Evolutionary conservation across 2,113 vertebrate genomes (phyloP).

Genomic region (Marmota monax): DNA sequence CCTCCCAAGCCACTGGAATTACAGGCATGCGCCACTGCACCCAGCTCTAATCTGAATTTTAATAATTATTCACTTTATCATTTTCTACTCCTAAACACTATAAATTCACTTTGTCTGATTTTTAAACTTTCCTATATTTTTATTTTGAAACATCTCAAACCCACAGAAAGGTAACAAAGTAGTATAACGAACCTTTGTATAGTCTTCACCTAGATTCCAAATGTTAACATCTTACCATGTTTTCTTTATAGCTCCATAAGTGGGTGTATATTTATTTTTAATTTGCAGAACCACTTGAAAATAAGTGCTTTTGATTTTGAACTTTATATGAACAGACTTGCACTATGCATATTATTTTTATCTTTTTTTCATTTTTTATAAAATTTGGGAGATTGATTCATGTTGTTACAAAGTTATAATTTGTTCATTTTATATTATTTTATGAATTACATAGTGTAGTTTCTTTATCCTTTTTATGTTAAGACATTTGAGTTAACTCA

Average conservation of each 20-base stretch:
- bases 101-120: neutral
- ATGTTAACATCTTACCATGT: neutral
- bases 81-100: neutral
- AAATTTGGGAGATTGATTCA: neutral
- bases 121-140: neutral
- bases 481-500: neutral
- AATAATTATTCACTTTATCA: neutral
- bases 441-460: neutral
- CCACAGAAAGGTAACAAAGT: neutral
- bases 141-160: slow-evolving; percentile 27
- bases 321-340: neutral
- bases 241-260: neutral
- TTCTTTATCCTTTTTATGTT: neutral
- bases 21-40: too few relatives aligned
- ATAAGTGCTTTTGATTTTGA: slow-evolving; percentile 37
- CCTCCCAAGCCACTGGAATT: too few relatives aligned
- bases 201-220: neutral
- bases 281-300: slow-evolving; percentile 32
- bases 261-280: neutral
- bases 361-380: slow-evolving; percentile 10
- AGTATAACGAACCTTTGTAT: neutral
- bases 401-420: slow-evolving; percentile 12
- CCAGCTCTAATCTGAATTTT: neutral
- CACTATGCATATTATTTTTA: neutral
- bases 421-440: slow-evolving; percentile 12